A percentile compares a stretch with the other conserved stretches of the same genome.
Evolutionary conservation across 2,888 invertebrate species (phyloP).

Genomic region (Halocaridina rubra): DNA sequence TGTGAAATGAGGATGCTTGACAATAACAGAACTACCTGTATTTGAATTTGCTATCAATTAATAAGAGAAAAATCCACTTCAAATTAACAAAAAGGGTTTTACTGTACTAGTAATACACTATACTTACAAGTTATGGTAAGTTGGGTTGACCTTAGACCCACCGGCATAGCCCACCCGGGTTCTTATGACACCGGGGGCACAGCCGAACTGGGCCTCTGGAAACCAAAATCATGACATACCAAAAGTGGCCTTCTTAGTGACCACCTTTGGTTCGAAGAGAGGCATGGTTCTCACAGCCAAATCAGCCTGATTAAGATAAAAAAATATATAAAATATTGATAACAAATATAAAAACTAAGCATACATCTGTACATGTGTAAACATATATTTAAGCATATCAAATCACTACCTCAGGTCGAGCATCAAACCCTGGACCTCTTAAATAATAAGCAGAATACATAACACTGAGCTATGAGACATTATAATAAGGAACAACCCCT

Average conservation of each 20-base stretch:
- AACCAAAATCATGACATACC: constrained; percentile 97
- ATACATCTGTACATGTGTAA: too few species aligned
- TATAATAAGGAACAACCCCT: too few species aligned
- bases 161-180: constrained; percentile 96
- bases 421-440: too few species aligned
- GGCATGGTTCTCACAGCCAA: constrained; percentile 73
- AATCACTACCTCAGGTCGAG: too few species aligned
- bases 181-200: constrained; percentile 81
- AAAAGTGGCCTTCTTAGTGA: constrained; percentile 80
- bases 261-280: constrained; percentile 44
- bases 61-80: too few species aligned
- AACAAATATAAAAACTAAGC: too few species aligned
- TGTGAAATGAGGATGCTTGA: too few species aligned
- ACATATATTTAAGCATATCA: too few species aligned
- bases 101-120: neutral
- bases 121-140: constrained; percentile 86
- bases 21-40: too few species aligned
- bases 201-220: constrained; percentile 84
- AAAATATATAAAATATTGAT: neutral
- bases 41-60: too few species aligned
- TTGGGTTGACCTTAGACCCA: constrained; percentile 83
- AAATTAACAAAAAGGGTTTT: neutral
- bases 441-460: too few species aligned
- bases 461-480: too few species aligned
- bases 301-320: constrained; percentile 11